Evolutionary conservation across 2,113 vertebrate species (phyloP).

Genomic region (Daubentonia madagascariensis): DNA sequence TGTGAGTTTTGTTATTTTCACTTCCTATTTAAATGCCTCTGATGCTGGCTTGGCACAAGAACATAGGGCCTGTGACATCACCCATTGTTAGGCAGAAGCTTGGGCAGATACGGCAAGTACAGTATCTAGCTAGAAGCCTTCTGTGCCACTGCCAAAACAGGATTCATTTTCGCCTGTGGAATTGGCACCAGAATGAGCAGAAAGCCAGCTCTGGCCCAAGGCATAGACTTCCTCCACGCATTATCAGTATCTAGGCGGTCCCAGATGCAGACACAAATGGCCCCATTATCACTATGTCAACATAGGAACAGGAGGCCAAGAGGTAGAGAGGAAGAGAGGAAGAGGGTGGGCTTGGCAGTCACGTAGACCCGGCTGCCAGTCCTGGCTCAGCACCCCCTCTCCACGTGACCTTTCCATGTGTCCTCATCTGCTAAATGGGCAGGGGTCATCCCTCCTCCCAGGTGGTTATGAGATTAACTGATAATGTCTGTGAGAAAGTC

Average conservation of each 20-base stretch:
- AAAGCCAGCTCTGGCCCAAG: conserved; percentile 1
- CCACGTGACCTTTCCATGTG: accelerated
- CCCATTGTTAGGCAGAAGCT: conserved; percentile 17
- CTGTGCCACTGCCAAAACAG: neutral
- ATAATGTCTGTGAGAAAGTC: neutral
- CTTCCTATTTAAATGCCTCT: conserved; percentile 6
- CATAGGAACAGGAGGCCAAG: neutral
- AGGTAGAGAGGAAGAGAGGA: neutral
- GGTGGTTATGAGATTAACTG: neutral
- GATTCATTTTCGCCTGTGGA: neutral
- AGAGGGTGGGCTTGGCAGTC: neutral
- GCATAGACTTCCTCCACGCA: neutral
- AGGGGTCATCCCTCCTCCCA: neutral
- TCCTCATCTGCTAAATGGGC: neutral
- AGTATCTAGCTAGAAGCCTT: neutral
- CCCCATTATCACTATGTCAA: neutral
- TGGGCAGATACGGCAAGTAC: neutral
- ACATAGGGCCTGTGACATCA: conserved; percentile 28
- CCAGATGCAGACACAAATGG: neutral
- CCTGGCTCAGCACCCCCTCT: too few relatives aligned
- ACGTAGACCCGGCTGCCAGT: neutral
- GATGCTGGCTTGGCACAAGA: conserved; percentile 41
- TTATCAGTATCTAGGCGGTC: neutral
- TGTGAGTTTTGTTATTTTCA: conserved; percentile 10
- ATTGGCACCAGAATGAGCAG: neutral